These are phyloP conservation scores for Pegoplata infirma DNA, from an alignment of 2,888 invertebrate species.

Conservation along the genomic window DNA sequence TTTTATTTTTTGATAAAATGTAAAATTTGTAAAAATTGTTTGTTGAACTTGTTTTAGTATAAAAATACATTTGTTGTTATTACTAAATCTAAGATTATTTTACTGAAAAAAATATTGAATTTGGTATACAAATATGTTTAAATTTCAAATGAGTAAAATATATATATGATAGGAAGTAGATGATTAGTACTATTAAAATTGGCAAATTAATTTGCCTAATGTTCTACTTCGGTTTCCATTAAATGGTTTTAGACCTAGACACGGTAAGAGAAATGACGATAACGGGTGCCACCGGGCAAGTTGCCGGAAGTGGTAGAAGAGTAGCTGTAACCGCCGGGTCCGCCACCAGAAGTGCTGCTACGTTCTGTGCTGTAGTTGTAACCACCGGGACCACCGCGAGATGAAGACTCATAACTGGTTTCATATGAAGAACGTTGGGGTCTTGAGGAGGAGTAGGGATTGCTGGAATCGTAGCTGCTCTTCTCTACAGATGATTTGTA, in stretches of 20 bases:
- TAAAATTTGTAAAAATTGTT: background rate
- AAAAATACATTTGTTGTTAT: conserved; percentile 10
- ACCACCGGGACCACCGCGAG: conserved; percentile 85
- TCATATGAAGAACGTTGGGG: conserved; percentile 85
- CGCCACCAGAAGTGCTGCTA: conserved; percentile 84
- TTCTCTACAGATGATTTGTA: conserved; percentile 83
- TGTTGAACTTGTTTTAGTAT: conserved; percentile 18
- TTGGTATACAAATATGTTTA: background rate
- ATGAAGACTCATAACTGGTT: conserved; percentile 84
- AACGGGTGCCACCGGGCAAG: conserved; percentile 89
- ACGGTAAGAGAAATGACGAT: conserved; percentile 92
- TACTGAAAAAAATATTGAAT: background rate
- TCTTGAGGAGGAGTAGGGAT: conserved; percentile 80
- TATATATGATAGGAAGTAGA: background rate
- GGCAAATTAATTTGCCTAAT: background rate
- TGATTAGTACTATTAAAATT: conserved; percentile 14
- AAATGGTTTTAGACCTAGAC: conserved; percentile 80
- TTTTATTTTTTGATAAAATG: background rate
- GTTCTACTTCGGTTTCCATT: background rate
- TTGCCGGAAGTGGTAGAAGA: conserved; percentile 88
- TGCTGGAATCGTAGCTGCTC: conserved; percentile 79
- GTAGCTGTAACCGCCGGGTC: conserved; percentile 91
- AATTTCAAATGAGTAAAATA: background rate
- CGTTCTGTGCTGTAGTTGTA: conserved; percentile 88
- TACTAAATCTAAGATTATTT: conserved; percentile 8